Percentiles rank a stretch among this genome's conserved stretches.
These are phyloP conservation scores for Lithosia quadra DNA, from an alignment of 2,888 invertebrate genomes.

Conservation along the genomic window DNA sequence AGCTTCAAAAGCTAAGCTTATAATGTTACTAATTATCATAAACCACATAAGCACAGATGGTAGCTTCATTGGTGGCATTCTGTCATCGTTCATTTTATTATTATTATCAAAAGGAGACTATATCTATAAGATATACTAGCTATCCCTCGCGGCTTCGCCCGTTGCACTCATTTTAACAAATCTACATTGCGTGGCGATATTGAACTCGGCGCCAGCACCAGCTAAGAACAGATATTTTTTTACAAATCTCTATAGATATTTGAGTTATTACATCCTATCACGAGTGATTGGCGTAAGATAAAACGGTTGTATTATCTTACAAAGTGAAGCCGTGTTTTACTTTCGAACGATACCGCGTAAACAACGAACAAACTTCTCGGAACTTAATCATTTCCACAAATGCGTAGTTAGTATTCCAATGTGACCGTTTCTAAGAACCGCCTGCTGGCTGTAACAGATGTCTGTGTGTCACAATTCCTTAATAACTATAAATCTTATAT, in stretches of 20 bases:
- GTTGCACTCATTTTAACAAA: no score
- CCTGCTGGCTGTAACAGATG: conserved; percentile 19
- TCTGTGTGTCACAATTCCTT: conserved; percentile 36
- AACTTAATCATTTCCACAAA: conserved; percentile 47
- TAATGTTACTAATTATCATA: neutral
- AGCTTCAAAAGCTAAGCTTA: neutral
- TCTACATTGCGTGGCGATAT: no score
- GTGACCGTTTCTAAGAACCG: conserved; percentile 39
- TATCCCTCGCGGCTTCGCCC: neutral
- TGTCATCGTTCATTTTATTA: neutral
- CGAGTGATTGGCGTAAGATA: conserved; percentile 15
- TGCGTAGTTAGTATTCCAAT: conserved; percentile 32
- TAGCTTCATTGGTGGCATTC: neutral
- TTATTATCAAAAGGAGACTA: neutral
- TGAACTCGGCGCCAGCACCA: no score
- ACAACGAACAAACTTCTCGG: conserved; percentile 37
- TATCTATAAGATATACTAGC: neutral
- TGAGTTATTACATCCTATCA: neutral
- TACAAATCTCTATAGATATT: neutral
- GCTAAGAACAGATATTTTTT: no score
- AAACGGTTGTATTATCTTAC: conserved; percentile 12
- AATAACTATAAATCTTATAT: conserved; percentile 40
- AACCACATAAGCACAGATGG: neutral
- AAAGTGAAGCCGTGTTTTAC: conserved; percentile 29
- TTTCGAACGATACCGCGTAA: conserved; percentile 32